Percentiles rank a stretch among this genome's conserved stretches.
These are phyloP conservation scores for Cottus gobio DNA, from an alignment of 2,113 vertebrate genomes.

Conservation along the genomic window DNA sequence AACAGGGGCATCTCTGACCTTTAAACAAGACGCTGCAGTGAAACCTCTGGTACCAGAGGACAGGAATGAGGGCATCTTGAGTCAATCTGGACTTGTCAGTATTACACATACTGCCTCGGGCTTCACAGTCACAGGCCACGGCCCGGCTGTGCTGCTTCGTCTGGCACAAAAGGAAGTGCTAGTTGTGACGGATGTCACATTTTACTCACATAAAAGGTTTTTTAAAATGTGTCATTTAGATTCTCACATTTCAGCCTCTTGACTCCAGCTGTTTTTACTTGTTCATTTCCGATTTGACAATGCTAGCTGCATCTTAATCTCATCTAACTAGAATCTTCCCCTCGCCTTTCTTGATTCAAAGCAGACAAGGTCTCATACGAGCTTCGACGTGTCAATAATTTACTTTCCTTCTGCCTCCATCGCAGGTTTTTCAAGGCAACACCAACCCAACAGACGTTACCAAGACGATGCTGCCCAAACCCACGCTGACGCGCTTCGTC, in stretches of 20 bases:
- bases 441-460: constrained; percentile 91
- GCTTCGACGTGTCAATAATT: constrained; percentile 60
- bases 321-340: constrained; percentile 19
- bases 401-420: constrained; percentile 26
- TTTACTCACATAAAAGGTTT: not conserved
- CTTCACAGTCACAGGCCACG: constrained; percentile 42
- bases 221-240: not conserved
- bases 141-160: constrained; percentile 21
- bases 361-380: constrained; percentile 38
- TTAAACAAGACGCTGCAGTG: constrained; percentile 65
- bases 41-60: constrained; percentile 50
- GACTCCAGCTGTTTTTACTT: not conserved
- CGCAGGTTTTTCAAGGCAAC: constrained; percentile 94
- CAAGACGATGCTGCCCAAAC: constrained; percentile 90
- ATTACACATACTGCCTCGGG: constrained; percentile 52
- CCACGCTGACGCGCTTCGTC: constrained; percentile 91
- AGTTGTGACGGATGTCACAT: not conserved
- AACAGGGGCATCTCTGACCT: constrained; percentile 70
- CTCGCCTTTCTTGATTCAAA: constrained; percentile 25
- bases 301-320: not conserved
- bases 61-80: constrained; percentile 51
- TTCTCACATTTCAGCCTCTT: not conserved
- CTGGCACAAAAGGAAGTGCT: constrained; percentile 17
- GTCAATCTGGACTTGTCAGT: constrained; percentile 42
- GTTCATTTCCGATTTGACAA: not conserved